Base-by-base conservation (phyloP, 1,140 invertebrate species). In the Pseudoatta argentina region DNA sequence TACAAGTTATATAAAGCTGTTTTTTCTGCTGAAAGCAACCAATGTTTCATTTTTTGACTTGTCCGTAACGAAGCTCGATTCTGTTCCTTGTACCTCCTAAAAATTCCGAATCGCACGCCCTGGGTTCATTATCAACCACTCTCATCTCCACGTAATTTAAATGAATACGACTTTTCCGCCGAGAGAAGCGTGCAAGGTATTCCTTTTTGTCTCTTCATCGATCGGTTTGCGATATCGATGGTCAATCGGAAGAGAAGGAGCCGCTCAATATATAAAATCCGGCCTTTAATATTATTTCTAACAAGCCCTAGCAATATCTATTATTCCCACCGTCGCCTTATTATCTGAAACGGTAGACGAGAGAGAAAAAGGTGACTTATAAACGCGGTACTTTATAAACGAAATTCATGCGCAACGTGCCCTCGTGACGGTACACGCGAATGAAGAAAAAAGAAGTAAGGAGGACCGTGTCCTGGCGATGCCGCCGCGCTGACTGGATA, bases 401-500 rank as follows among this genome's bases (percentile, higher is more conserved):
- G 86, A 91, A 88, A 90, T 91, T 90, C 89, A 88, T 91, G 88
- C 89, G 82, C 88, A 16, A 88, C 76, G 86, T 82, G 69, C 34
- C 27, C 78, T 82, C 48, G 30, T 30, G 64, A 24, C 81, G 86
- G 66, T 48, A 30, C 64, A 61, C 75, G 67, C 51, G 71, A 86
- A 21, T 34, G 48, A 21, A 39, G 39, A 61, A 85, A 59, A 78
- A 69, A 64, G 75, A 82, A 51, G 34, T 79, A 69, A 83, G 59
- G 63, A 63, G 82, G 76, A 55, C 86, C 77, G 82, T 76, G 82
- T 76, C 66, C 79, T 57, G 79, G 67, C 88, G 61, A 67, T 61
- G 85, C 82, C 77, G 88, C 92, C 92, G 79, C 79, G 79, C 69
- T 75, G 79, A 83, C 79, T 83, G 69, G 91, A 92, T 91, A 94